Base-by-base conservation (phyloP, 2,797 vertebrate genomes). In the Oreortyx pictus region DNA sequence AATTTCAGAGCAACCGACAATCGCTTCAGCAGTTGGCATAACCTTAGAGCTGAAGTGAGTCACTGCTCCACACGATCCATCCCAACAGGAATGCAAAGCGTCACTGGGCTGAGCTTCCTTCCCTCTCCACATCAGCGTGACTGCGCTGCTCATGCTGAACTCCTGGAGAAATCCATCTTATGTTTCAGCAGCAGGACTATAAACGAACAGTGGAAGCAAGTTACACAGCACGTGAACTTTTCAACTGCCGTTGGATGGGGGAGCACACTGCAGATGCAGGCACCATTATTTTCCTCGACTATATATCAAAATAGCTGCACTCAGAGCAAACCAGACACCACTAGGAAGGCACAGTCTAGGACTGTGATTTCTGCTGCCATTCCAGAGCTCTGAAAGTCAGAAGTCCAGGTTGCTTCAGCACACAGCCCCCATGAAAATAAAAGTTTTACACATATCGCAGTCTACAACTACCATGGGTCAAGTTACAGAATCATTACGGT, bases 151-250 rank as follows among this genome's bases (percentile, higher is more conserved):
- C 31, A 18, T 46, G 44, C n/a, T 33, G 14, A 31, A 13, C 25
- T 54, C 75, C 14, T 46, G 5, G 18, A 92, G 66, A 90, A 73
- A 89, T 35, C 24, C 41, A 27, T 71, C 73, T 70, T 24, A 3
- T 2, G 35, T 74, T 92, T 84, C 90, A 62, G 59, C 2, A 0
- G 27, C 0, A 39, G 14, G 65, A 64, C 64, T n/a, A 64, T 22
- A 87, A 89, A 43, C 7, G 68, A 82, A 31, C 25, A 35, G 44
- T 8, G 59, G 77, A 91, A 92, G 78, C 76, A 79, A 79, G 76
- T 46, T 75, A 91, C 88, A 74, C 25, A 67, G 56, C 66, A 43
- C 24, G 3, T 73, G 82, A 92, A 91, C 93, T 87, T 92, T 92
- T 95, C 90, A 93, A 4, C 89, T 9, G 14, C 14, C 71, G 47